Evolutionary conservation across 2,888 invertebrate genomes (phyloP), one percentile per base, ranked within the genome.

Genomic region (Hydraecia micacea): DNA sequence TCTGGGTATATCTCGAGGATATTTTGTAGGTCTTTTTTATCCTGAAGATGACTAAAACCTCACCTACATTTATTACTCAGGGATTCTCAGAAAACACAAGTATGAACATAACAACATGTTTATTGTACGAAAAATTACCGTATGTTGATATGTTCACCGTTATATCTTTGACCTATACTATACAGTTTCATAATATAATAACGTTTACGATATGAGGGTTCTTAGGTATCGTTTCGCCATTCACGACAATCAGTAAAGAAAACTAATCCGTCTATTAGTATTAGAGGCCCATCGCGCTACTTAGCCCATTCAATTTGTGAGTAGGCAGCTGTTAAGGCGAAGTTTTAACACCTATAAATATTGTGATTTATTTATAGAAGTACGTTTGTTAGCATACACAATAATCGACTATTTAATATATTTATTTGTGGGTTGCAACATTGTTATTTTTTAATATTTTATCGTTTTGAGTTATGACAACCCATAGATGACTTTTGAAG

Each of bases 241-340:
- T 83, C 84, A 88, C 83, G 88, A 92, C 90, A 90, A 93, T 93
- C 92, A 89, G 90, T 90, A 89, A 91, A 90, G 91, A 91, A 93
- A 92, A 93, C 91, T 92, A 92, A 94, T 93, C 93, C 90, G 85
- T 85, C 91, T 89, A 93, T 93, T 93, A 93, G 93, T 93, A 93
- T 93, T 92, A 89, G 88, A 87, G 85, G 85, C 85, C 89, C 91
- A 91, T 91, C 89, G 86, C 85, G 84, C 83, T 88, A 90, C 88
- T 89, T 88, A 84, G 81, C 79, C 79, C 83, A 87, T 86, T 87
- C 87, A 85, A 88, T 89, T 84, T 68, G 73, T 85, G 75, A 81
- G 85, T 81, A 75, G 82, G 77, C 75, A 75, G 80, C 79, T 72
- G 69, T 88, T 91, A 88, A 85, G 80, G 85, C 70, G 80, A 83